These are phyloP conservation scores for Decapterus maruadsi DNA, from an alignment of 2,797 vertebrate species.

Conservation along the genomic window DNA sequence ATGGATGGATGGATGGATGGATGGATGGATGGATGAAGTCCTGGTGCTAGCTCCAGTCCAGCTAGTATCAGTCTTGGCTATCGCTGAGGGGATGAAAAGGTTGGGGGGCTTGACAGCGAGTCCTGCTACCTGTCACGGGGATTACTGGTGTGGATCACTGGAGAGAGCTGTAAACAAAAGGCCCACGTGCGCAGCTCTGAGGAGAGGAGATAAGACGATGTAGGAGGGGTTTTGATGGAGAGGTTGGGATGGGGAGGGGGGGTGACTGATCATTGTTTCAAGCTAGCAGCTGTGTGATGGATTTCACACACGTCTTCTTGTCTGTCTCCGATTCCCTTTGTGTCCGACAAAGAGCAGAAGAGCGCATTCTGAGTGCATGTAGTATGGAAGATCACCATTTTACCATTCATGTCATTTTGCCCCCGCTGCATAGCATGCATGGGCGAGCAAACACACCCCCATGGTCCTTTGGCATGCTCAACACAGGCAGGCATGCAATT, in stretches of 20 bases:
- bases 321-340: constrained; percentile 58
- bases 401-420: constrained; percentile 62
- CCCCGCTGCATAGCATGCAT: constrained; percentile 45
- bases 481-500: constrained; percentile 62
- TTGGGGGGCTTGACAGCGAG: constrained; percentile 17
- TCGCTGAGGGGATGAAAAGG: constrained; percentile 36
- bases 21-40: not conserved
- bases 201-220: constrained; percentile 70
- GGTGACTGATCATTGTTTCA: constrained; percentile 56
- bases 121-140: constrained; percentile 58
- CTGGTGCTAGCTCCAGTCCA: constrained; percentile 4
- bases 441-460: constrained; percentile 63
- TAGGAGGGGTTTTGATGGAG: constrained; percentile 46
- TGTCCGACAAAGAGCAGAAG: constrained; percentile 56
- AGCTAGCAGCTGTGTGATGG: constrained; percentile 71
- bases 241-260: constrained; percentile 5
- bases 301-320: constrained; percentile 65
- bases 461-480: constrained; percentile 36
- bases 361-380: constrained; percentile 36
- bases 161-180: constrained; percentile 70
- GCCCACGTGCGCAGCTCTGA: constrained; percentile 65
- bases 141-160: constrained; percentile 51
- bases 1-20: too few relatives aligned
- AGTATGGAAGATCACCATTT: constrained; percentile 43
- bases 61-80: constrained; percentile 23